Evolutionary conservation across 2,113 vertebrate genomes (phyloP), one percentile per base, ranked within the genome.

Genomic region (Halcyon senegalensis): DNA sequence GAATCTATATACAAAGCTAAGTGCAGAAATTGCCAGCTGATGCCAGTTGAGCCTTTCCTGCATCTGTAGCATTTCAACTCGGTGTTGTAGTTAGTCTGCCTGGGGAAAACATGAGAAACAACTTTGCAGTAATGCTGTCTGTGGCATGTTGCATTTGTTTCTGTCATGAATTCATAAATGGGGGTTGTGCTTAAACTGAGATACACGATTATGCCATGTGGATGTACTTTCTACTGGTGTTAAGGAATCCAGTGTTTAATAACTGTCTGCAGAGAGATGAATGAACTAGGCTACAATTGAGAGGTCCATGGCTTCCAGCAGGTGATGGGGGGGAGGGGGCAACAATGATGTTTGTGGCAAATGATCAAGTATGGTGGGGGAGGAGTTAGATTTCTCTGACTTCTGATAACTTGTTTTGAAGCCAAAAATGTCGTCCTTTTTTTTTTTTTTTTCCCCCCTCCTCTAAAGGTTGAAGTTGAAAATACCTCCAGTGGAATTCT

Each of bases 121-220:
- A 10, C 18, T 51, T 69, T 31, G n/a, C 15, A 9, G 21, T 55
- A 67, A 24, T 23, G 6, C 13, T 86, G 3, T 37, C 41, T 62
- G 51, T 28, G 67, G 35, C 5, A 2, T 16, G 8, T 21, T 85
- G 55, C 16, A 5, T 46, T 77, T 51, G 28, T 80, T 90, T 87
- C 12, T 84, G 35, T 50, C 25, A 5, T 51, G 31, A 78, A 56
- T 48, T 84, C 62, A 12, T 53, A 69, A 53, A 39, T 73, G 21
- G 1, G 1, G 56, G 0, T 43, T 11, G 13, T 81, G 18, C 23
- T 46, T 77, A 16, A 83, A 51, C 46, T 63, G 51, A 67, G 31
- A 25, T 30, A 5, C 3, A 18, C 11, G n/a, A 2, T 83, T 68
- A 28, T 44, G 9, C 21, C 19, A 11, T 0, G 0, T 59, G 30